Evolutionary conservation across 1,140 invertebrate species (phyloP), one percentile per base, ranked within the genome.

Genomic region (Oncopeltus fasciatus): DNA sequence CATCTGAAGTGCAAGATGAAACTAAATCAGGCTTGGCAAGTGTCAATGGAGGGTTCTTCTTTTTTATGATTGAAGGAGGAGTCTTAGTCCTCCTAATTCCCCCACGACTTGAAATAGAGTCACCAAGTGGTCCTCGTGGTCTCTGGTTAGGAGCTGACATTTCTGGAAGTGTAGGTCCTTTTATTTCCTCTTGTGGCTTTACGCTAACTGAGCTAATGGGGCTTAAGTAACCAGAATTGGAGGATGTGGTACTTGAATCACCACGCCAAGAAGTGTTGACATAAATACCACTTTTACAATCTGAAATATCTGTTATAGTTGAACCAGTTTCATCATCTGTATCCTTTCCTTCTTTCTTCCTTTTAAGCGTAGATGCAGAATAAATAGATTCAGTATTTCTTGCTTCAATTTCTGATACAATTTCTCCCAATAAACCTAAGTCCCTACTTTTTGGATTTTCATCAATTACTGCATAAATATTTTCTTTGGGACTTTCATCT

Each of bases 391-490:
- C 87, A 16, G 85, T 83, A 70, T 91, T 90, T 18, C 87, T 75
- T 64, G 85, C 86, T 66, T 90, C 86, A 57, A 92, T 90, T 73
- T 91, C 89, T 12, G 82, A 85, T 0, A 92, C 88, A 57, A 91
- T 91, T 72, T 92, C 89, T 3, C 85, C 85, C 0, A 92, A 70
- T 9, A 92, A 71, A 1, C 86, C 86, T 73, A 84, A 47, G 33
- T 68, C 66, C 65, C 72, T 49, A 18, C 16, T 12, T 28, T 27
- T 26, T 26, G 64, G 20, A 66, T 77, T 77, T 70, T 92, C 89
- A 69, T 90, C 87, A 51, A 92, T 92, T 0, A 89, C 83, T 1
- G 88, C 87, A 69, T 92, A 91, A 64, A 92, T 91, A 69, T 90
- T 90, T 66, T 91, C 88, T 27, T 66, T 73, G 38, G 81, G 83